Evolutionary conservation across 2,888 invertebrate genomes (phyloP), one percentile per base, ranked within the genome.

Genomic region (Chrysolina haemoptera): DNA sequence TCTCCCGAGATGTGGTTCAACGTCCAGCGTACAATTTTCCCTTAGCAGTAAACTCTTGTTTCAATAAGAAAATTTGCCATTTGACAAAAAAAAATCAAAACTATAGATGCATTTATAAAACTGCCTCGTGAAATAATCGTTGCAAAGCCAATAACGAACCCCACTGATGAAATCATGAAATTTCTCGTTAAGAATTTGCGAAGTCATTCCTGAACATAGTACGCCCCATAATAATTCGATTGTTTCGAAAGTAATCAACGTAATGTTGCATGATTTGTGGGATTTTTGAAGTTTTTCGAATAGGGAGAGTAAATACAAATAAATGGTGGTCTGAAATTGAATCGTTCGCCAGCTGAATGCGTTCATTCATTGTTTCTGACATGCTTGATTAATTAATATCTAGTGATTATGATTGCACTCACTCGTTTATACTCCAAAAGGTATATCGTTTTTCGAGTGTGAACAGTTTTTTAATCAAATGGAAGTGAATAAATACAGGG

Each of bases 231-330:
- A 72, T 78, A 78, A 78, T 76, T 71, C 74, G 68, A 78, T 79
- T 79, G 72, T 75, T 77, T 69, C 43, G 74, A 66, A 70, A 65
- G 69, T 75, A 78, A 80, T 78, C 78, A 76, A 70, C 73, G 68
- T 74, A 76, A 78, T 77, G 77, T 75, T 75, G 78, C 76, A 76
- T 78, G 80, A 80, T 78, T 78, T 76, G 78, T 75, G 71, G 76
- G 75, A 77, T 80, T 77, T 76, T 72, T 59, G 73, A 63, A 63
- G 63, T 65, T 27, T 65, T 48, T n/a, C 1, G 65, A 20, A 43
- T 14, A 14, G 46, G 59, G 43, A 48, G 67, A 59, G 62, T 22
- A 27, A 22, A 35, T 68, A 55, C 64, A 65, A 71, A 73, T 66
- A 69, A 73, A 65, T 41, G 69, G 41, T 73, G 18, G 35, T 59